These are phyloP conservation scores for Lasiurus cinereus DNA, from an alignment of 2,113 vertebrate genomes.

Conservation along the genomic window DNA sequence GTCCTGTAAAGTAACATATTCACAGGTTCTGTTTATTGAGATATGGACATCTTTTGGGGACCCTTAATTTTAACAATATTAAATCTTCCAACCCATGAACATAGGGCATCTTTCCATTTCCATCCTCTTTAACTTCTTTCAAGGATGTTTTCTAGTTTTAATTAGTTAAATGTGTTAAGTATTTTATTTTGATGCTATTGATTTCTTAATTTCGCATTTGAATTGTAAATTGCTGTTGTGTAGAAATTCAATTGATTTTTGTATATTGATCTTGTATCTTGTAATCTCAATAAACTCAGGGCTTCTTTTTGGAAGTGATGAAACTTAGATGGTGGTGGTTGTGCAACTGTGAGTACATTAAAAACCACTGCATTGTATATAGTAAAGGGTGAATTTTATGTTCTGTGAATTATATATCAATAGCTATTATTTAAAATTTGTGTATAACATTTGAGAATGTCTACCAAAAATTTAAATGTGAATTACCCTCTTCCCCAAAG, in stretches of 20 bases:
- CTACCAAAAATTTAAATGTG: not conserved
- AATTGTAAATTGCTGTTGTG: no score
- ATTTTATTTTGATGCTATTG: not conserved
- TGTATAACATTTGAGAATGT: not conserved
- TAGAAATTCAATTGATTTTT: no score
- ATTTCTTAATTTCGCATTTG: no score
- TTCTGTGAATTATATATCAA: not conserved
- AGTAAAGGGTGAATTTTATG: not conserved
- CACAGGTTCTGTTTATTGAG: no score
- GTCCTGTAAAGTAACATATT: no score
- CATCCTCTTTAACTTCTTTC: constrained; percentile 27
- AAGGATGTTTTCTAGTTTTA: constrained; percentile 38
- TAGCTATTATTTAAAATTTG: not conserved
- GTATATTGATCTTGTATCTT: no score
- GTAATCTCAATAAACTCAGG: not conserved
- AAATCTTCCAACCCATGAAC: no score
- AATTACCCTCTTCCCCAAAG: not conserved
- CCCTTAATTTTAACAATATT: no score
- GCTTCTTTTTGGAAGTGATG: not conserved
- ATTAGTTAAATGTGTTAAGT: not conserved
- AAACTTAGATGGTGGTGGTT: not conserved
- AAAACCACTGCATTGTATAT: not conserved
- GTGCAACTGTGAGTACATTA: not conserved
- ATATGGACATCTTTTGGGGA: no score
- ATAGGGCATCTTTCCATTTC: not conserved